Percentiles rank a stretch among this genome's conserved stretches.
These are phyloP conservation scores for Anastatus disparis DNA, from an alignment of 1,140 invertebrate species.

Conservation along the genomic window DNA sequence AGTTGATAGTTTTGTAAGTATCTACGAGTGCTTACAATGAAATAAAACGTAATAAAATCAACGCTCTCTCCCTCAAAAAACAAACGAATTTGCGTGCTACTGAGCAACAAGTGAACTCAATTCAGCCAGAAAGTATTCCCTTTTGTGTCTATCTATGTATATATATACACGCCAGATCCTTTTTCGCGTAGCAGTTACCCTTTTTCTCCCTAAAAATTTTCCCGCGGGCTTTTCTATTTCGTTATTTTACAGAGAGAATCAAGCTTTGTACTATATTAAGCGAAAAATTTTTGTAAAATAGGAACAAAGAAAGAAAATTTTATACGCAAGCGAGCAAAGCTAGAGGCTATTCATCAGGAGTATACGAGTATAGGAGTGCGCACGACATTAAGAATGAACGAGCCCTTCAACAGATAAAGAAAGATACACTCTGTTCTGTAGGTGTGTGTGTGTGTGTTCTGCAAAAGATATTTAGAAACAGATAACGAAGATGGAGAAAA, in stretches of 20 bases:
- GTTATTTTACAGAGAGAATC: too few species aligned
- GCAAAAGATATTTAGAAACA: too few species aligned
- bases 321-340: slow-evolving; percentile 6
- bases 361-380: neutral
- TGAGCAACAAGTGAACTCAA: slow-evolving; percentile 28
- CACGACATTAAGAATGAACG: slow-evolving; percentile 21
- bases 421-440: neutral
- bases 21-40: too few species aligned
- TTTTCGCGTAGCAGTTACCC: neutral
- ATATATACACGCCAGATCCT: neutral
- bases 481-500: too few species aligned
- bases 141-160: neutral
- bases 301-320: neutral
- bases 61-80: too few species aligned
- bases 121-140: neutral
- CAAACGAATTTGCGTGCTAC: slow-evolving; percentile 21
- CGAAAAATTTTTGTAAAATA: neutral
- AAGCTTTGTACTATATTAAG: too few species aligned
- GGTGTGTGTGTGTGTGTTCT: neutral
- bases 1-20: too few species aligned
- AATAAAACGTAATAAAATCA: too few species aligned
- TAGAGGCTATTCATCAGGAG: slow-evolving; percentile 24
- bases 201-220: slow-evolving; percentile 13
- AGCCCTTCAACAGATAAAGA: neutral
- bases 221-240: neutral